phyloP scores from a whole-genome alignment of 1,140 invertebrate species.

The Adoxophyes honmai region DNA sequence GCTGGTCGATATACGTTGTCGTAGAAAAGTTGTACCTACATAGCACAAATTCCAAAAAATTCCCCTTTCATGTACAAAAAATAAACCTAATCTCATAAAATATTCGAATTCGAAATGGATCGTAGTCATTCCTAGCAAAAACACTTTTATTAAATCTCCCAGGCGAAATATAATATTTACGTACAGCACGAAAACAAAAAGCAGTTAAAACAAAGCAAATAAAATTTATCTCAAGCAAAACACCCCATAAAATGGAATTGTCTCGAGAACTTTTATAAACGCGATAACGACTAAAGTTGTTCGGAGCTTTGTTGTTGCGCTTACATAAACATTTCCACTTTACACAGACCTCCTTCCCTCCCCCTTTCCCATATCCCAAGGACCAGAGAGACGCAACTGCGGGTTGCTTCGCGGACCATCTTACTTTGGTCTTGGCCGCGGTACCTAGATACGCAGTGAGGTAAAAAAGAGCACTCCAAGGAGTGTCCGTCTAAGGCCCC shows the following conservation, averaged over 20 bases:
- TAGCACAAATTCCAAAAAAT: no score
- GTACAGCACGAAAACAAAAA: constrained; percentile 46
- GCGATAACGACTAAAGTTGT: constrained; percentile 75
- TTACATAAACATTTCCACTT: constrained; percentile 66
- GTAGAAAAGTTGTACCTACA: no score
- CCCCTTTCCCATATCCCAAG: neutral
- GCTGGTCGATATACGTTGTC: no score
- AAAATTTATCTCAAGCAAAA: constrained; percentile 73
- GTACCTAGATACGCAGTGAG: constrained; percentile 67
- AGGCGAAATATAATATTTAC: constrained; percentile 18
- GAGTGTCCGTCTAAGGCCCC: constrained; percentile 63
- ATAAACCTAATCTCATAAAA: no score
- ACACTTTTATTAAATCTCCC: constrained; percentile 12
- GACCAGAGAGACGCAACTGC: constrained; percentile 24
- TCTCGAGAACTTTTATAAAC: constrained; percentile 74
- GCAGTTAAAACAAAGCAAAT: constrained; percentile 59
- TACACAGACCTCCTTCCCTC: constrained; percentile 29
- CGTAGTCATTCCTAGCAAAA: no score
- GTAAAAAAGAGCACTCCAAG: constrained; percentile 73
- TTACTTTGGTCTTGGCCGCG: constrained; percentile 44
- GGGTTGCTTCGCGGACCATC: constrained; percentile 37
- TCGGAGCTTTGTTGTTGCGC: constrained; percentile 65
- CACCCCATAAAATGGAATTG: constrained; percentile 74
- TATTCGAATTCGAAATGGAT: no score
- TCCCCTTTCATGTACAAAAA: no score